Evolutionary conservation across 2,113 vertebrate genomes (phyloP).

Genomic region (Euleptes europaea): DNA sequence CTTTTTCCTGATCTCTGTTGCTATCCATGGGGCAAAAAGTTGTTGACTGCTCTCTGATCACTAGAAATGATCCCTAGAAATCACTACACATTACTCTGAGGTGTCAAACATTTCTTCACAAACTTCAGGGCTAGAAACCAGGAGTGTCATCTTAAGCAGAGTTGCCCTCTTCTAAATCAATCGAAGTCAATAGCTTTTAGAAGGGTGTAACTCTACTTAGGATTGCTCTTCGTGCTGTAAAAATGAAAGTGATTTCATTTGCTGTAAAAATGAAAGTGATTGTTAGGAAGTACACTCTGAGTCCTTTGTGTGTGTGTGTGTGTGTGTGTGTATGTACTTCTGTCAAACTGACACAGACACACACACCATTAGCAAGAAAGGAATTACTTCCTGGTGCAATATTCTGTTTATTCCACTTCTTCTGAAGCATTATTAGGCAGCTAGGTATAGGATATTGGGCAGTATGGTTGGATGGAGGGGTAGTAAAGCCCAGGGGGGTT

Average conservation of each 20-base stretch:
- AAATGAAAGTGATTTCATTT: neutral
- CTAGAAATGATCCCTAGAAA: too few species aligned
- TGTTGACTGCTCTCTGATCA: neutral
- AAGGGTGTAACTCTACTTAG: too few species aligned
- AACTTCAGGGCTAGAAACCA: too few species aligned
- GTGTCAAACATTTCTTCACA: too few species aligned
- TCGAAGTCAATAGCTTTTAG: too few species aligned
- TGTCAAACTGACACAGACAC: neutral
- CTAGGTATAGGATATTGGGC: neutral
- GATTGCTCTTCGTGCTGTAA: too few species aligned
- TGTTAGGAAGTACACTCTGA: neutral
- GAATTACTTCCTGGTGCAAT: neutral
- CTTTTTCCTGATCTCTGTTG: neutral
- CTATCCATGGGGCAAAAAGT: neutral
- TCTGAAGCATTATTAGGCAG: neutral
- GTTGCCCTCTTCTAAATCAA: too few species aligned
- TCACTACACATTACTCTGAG: too few species aligned
- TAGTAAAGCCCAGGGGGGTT: neutral
- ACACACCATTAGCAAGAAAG: neutral
- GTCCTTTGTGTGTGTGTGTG: too few species aligned
- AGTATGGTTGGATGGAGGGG: neutral
- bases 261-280: too few species aligned
- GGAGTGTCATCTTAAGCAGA: too few species aligned
- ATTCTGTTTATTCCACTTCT: neutral
- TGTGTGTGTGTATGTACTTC: neutral